Evolutionary conservation across 1,140 invertebrate species (phyloP).

Genomic region (Sycophaga agraensis): DNA sequence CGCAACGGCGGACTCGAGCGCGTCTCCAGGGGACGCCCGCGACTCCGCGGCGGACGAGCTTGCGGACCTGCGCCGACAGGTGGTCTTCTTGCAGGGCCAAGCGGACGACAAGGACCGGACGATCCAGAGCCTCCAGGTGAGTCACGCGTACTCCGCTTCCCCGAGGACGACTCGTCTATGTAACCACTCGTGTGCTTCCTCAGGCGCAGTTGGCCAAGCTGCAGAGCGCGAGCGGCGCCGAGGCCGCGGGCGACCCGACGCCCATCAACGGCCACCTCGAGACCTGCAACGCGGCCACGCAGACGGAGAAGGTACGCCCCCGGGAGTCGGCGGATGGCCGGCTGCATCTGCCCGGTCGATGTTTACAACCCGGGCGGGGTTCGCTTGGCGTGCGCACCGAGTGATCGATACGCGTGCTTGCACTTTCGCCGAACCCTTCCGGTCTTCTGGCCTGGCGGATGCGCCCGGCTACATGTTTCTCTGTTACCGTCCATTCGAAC

Average conservation of each 20-base stretch:
- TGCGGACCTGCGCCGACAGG: conserved; percentile 76
- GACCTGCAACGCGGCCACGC: conserved; percentile 68
- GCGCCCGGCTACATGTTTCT: too few species aligned
- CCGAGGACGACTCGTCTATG: too few species aligned
- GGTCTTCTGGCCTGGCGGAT: too few species aligned
- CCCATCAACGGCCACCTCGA: conserved; percentile 33
- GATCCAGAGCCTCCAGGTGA: conserved; percentile 67
- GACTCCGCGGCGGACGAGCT: conserved; percentile 64
- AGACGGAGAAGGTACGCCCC: conserved; percentile 76
- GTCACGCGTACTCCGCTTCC: background rate
- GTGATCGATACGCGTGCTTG: too few species aligned
- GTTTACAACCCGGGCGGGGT: too few species aligned
- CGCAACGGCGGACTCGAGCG: conserved; percentile 44
- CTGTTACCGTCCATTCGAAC: too few species aligned
- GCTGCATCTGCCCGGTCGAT: too few species aligned
- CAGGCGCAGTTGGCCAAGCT: conserved; percentile 53
- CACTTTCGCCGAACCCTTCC: too few species aligned
- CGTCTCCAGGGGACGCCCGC: conserved; percentile 52
- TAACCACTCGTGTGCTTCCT: too few species aligned
- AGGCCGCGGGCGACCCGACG: conserved; percentile 31
- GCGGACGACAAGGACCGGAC: conserved; percentile 72
- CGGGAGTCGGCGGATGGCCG: too few species aligned
- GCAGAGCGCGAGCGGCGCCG: conserved; percentile 42
- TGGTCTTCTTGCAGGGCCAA: conserved; percentile 75
- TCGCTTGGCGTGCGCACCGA: too few species aligned